Evolutionary conservation across 2,113 vertebrate species (phyloP).

Genomic region (Ibidorhyncha struthersii): DNA sequence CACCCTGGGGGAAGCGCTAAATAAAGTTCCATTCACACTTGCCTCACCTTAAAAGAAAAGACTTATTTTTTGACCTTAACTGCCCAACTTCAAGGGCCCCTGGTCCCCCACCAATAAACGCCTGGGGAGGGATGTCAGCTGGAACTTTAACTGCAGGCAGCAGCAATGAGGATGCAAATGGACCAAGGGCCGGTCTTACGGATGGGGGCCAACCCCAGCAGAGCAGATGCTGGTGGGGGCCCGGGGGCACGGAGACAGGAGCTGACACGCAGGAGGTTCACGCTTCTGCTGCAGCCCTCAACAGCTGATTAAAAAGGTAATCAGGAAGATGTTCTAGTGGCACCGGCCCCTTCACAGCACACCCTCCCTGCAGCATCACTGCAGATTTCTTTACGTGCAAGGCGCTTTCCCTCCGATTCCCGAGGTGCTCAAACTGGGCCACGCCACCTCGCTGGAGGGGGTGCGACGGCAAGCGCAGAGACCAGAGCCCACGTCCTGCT

Average conservation of each 20-base stretch:
- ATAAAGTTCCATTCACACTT: neutral
- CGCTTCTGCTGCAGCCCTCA: neutral
- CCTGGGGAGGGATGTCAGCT: neutral
- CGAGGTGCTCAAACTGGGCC: neutral
- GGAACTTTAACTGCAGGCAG: neutral
- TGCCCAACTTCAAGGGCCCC: neutral
- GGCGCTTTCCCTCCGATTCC: neutral
- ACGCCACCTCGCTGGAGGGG: neutral
- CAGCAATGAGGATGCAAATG: neutral
- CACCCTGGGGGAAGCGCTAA: neutral
- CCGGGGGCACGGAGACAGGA: neutral
- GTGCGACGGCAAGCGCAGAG: neutral
- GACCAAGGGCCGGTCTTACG: rapidly evolving
- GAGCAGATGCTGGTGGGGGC: neutral
- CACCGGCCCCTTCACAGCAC: rapidly evolving
- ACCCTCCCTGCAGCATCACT: neutral
- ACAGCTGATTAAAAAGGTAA: neutral
- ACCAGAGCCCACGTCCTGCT: neutral
- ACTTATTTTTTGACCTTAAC: neutral
- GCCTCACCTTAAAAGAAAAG: neutral
- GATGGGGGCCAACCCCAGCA: neutral
- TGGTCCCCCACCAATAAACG: rapidly evolving
- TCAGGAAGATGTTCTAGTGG: neutral
- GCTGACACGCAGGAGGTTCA: rapidly evolving
- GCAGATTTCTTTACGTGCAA: rapidly evolving